Conservation (phyloP, 2,888 invertebrate species). For the Drosophila rubida region DNA sequence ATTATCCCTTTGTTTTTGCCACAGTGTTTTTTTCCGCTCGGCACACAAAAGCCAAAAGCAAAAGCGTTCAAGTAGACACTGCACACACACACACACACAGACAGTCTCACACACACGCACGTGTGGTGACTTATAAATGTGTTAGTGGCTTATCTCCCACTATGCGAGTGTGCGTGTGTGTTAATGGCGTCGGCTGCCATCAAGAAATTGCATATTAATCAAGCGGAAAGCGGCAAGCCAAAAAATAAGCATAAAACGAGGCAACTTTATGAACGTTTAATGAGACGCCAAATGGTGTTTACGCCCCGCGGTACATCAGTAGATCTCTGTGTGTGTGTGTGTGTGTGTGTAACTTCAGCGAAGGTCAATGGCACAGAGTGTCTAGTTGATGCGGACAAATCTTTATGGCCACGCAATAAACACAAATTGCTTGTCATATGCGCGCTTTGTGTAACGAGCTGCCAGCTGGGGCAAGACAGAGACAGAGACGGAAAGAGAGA, state of each 20-base stretch:
- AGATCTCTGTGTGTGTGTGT: slow-evolving; percentile 12
- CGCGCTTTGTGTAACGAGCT: slow-evolving; percentile 71
- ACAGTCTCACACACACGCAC: slow-evolving; percentile 10
- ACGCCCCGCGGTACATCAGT: slow-evolving; percentile 4
- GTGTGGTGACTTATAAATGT: slow-evolving; percentile 43
- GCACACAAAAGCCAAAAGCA: slow-evolving; percentile 63
- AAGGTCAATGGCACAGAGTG: slow-evolving; percentile 58
- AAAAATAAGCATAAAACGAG: slow-evolving; percentile 36
- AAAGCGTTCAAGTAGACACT: slow-evolving; percentile 50
- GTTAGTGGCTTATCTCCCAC: slow-evolving; percentile 43
- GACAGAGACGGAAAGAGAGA: not conserved
- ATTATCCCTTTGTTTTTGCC: slow-evolving; percentile 77
- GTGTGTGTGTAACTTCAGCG: slow-evolving; percentile 44
- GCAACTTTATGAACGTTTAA: slow-evolving; percentile 69
- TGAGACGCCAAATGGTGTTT: slow-evolving; percentile 62
- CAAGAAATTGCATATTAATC: slow-evolving; percentile 78
- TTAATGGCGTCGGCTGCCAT: slow-evolving; percentile 69
- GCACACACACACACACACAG: slow-evolving; percentile 23
- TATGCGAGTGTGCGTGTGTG: slow-evolving; percentile 42
- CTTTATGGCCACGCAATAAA: slow-evolving; percentile 75
- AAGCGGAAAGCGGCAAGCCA: slow-evolving; percentile 51
- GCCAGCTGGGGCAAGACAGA: not conserved
- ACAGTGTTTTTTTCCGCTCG: slow-evolving; percentile 68
- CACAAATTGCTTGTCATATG: slow-evolving; percentile 79
- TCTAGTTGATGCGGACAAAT: slow-evolving; percentile 56